Percentiles rank a stretch among this genome's conserved stretches.
phyloP scores from a whole-genome alignment of 2,113 vertebrate genomes.

The Empidonax alnorum region DNA sequence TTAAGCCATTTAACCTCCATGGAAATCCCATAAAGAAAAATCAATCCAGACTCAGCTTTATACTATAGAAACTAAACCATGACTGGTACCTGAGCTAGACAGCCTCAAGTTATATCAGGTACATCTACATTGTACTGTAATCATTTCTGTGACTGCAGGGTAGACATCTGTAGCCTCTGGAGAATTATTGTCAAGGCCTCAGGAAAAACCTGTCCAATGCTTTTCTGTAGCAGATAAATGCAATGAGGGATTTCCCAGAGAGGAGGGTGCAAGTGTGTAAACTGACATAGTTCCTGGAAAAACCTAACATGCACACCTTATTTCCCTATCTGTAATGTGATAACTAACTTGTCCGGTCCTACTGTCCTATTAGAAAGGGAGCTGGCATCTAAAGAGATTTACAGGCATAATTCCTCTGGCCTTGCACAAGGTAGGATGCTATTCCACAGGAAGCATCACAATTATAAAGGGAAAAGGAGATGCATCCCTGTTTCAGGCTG shows the following conservation, averaged over 20 bases:
- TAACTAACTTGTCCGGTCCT: not conserved
- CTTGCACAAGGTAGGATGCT: not conserved
- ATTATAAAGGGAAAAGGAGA: not conserved
- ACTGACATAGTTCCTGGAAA: not conserved
- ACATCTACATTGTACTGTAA: not conserved
- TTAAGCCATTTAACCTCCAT: not conserved
- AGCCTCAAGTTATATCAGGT: not conserved
- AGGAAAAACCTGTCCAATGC: not conserved
- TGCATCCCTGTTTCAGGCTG: not conserved
- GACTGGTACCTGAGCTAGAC: not conserved
- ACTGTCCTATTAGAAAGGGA: not conserved
- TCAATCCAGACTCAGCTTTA: not conserved
- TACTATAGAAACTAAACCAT: not conserved
- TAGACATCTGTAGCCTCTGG: slow-evolving; percentile 11
- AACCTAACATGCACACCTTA: not conserved
- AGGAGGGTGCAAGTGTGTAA: not conserved
- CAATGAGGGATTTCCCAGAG: not conserved
- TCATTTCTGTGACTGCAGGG: not conserved
- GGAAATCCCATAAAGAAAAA: not conserved
- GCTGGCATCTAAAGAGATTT: not conserved
- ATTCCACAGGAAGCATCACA: not conserved
- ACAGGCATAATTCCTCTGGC: not conserved
- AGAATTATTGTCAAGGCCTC: slow-evolving; percentile 4
- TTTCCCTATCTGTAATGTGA: not conserved
- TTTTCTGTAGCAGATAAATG: not conserved